These are phyloP conservation scores for Eugnorisma glareosa DNA, from an alignment of 2,888 invertebrate genomes.

Conservation along the genomic window DNA sequence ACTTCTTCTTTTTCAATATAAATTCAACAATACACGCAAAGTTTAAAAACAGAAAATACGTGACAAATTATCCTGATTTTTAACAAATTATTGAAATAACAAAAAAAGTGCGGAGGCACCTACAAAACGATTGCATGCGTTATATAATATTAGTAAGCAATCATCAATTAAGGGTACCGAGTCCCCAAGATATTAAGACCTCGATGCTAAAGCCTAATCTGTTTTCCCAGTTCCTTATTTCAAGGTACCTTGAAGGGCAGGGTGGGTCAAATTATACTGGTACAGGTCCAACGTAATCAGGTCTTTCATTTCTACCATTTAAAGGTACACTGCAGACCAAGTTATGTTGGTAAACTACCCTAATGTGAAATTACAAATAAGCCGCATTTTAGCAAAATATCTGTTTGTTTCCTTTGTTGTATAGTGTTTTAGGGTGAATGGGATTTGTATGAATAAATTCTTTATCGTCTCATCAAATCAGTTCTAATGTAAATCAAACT, in stretches of 20 bases:
- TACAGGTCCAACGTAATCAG: not conserved
- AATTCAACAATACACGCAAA: too few relatives aligned
- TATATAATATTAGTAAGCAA: constrained; percentile 72
- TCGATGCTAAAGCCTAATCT: not conserved
- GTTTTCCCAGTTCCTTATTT: not conserved
- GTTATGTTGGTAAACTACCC: constrained; percentile 24
- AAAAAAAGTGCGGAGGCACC: constrained; percentile 69
- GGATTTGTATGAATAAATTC: constrained; percentile 63
- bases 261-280: not conserved
- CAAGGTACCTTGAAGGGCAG: not conserved
- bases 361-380: constrained; percentile 67
- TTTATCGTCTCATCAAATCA: constrained; percentile 71
- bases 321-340: not conserved
- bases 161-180: constrained; percentile 37
- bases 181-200: constrained; percentile 25
- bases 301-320: not conserved
- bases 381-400: constrained; percentile 74
- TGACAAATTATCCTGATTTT: not conserved
- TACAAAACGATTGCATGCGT: constrained; percentile 75
- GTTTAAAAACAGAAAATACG: too few relatives aligned
- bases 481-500: constrained; percentile 57
- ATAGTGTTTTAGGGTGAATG: constrained; percentile 70
- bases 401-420: constrained; percentile 75
- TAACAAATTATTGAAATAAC: not conserved
- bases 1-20: too few relatives aligned